Evolutionary conservation across 2,888 invertebrate species (phyloP).

Genomic region (Caenorhabditis afra): DNA sequence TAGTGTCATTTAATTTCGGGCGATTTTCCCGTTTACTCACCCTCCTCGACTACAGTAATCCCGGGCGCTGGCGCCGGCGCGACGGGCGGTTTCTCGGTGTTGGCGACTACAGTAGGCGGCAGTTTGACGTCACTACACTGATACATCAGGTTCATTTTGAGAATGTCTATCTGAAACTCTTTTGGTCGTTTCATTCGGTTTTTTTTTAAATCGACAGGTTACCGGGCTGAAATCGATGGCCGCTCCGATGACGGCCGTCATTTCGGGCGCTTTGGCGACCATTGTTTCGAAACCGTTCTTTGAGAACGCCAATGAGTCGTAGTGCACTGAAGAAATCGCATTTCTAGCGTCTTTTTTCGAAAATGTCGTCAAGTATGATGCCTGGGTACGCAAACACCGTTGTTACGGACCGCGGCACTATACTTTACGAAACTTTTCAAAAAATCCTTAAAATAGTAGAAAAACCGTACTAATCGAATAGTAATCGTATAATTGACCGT

Average conservation of each 20-base stretch:
- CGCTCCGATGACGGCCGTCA: slow-evolving; percentile 79
- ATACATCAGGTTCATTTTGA: slow-evolving; percentile 80
- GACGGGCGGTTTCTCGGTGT: slow-evolving; percentile 16
- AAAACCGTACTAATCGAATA: slow-evolving; percentile 61
- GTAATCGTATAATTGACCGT: slow-evolving; percentile 76
- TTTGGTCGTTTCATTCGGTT: too few species aligned
- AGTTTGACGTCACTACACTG: slow-evolving; percentile 67
- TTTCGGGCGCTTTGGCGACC: slow-evolving; percentile 75
- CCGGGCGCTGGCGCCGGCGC: slow-evolving; percentile 22
- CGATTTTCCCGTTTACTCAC: slow-evolving; percentile 40
- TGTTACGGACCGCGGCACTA: too few species aligned
- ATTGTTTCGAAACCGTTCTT: slow-evolving; percentile 77
- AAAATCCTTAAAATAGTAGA: background rate
- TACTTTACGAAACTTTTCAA: too few species aligned
- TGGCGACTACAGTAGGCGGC: slow-evolving; percentile 21
- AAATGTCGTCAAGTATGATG: too few species aligned
- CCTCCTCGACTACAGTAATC: slow-evolving; percentile 55
- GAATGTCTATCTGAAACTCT: slow-evolving; percentile 71
- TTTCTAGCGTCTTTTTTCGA: too few species aligned
- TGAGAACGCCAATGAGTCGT: slow-evolving; percentile 79
- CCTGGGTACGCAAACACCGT: too few species aligned
- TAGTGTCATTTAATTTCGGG: too few species aligned
- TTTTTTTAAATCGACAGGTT: too few species aligned
- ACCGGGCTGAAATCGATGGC: slow-evolving; percentile 79
- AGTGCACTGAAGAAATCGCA: slow-evolving; percentile 72